Evolutionary conservation across 2,888 invertebrate species (phyloP).

Genomic region (Ceriagrion tenellum): DNA sequence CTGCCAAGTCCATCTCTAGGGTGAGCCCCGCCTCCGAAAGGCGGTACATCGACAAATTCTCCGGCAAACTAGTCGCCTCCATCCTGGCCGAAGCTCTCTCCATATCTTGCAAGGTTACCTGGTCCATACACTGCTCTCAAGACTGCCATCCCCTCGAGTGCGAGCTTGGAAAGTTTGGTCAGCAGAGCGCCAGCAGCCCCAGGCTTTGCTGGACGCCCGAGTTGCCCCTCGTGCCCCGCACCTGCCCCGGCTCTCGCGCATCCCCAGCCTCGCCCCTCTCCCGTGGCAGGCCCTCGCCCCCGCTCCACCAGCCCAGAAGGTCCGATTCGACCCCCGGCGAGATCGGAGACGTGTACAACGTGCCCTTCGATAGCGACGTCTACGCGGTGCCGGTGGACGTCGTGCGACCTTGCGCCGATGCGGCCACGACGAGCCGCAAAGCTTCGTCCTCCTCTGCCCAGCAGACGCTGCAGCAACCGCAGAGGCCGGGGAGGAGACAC

Average conservation of each 20-base stretch:
- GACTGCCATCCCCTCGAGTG: conserved; percentile 72
- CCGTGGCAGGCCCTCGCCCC: conserved; percentile 92
- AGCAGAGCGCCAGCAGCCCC: conserved; percentile 71
- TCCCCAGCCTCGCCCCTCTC: conserved; percentile 89
- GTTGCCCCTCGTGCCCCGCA: conserved; percentile 81
- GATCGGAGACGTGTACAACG: conserved; percentile 92
- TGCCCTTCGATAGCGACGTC: conserved; percentile 92
- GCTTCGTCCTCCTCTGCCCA: conserved; percentile 8
- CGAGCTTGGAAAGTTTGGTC: conserved; percentile 68
- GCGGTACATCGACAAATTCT: conserved; percentile 77
- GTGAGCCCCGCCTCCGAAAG: conserved; percentile 73
- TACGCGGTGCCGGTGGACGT: conserved; percentile 93
- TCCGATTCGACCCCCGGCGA: conserved; percentile 78
- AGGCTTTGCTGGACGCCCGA: conserved; percentile 81
- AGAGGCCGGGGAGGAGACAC: conserved; percentile 57
- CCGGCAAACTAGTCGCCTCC: conserved; percentile 78
- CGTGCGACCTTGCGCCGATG: conserved; percentile 80
- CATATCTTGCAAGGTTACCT: conserved; percentile 77
- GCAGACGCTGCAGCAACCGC: conserved; percentile 33
- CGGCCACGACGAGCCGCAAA: conserved; percentile 30
- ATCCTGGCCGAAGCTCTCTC: conserved; percentile 79
- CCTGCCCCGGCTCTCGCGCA: conserved; percentile 87
- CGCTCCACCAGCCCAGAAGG: conserved; percentile 90
- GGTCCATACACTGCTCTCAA: conserved; percentile 74
- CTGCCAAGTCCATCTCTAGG: conserved; percentile 75